These are phyloP conservation scores for Pomacea canaliculata DNA, from an alignment of 2,888 invertebrate genomes.

Conservation along the genomic window DNA sequence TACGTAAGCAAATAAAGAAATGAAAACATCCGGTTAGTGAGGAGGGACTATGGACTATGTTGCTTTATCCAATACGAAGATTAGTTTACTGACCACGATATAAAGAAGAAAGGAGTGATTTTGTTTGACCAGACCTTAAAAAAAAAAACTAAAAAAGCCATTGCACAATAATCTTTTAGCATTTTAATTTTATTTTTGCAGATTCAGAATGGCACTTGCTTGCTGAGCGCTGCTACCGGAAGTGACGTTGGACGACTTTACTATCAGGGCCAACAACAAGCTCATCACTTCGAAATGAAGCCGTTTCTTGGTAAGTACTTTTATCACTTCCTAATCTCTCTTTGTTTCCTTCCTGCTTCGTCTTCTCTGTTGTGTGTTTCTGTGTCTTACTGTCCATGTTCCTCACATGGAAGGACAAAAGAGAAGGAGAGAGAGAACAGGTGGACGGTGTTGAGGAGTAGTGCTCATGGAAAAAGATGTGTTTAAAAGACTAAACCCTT, in stretches of 20 bases:
- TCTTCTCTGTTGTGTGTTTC: not conserved
- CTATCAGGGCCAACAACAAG: constrained; percentile 53
- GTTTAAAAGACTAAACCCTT: not conserved
- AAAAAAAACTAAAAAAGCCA: no score
- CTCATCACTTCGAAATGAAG: constrained; percentile 67
- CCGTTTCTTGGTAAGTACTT: constrained; percentile 58
- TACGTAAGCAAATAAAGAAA: no score
- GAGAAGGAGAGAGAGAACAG: no score
- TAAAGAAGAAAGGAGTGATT: no score
- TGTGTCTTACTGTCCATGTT: not conserved
- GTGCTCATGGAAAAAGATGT: not conserved
- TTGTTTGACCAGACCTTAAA: no score
- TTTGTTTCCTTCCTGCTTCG: not conserved
- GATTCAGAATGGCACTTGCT: constrained; percentile 61
- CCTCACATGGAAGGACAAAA: no score
- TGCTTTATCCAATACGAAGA: no score
- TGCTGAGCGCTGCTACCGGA: constrained; percentile 63
- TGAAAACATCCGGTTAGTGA: no score
- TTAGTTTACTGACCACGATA: no score
- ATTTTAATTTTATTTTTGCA: constrained; percentile 30
- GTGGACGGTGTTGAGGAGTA: not conserved
- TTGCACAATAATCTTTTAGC: no score
- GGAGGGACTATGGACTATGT: no score
- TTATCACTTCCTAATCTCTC: not conserved
- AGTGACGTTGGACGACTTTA: constrained; percentile 65